Evolutionary conservation across 2,113 vertebrate species (phyloP).

Genomic region (Beaufortia kweichowensis): DNA sequence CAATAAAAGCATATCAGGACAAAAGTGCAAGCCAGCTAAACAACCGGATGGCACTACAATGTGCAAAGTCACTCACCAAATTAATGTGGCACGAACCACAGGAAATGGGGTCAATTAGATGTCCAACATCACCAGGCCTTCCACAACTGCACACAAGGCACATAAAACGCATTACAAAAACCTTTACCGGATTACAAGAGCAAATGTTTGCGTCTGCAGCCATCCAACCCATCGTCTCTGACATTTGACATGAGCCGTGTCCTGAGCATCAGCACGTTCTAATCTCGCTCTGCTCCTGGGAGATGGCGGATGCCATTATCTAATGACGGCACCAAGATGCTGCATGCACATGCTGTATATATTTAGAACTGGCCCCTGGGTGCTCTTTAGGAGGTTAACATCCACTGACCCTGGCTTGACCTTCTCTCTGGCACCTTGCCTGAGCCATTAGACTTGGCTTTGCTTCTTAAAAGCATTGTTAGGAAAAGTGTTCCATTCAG

Average conservation of each 20-base stretch:
- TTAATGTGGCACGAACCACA: slow-evolving; percentile 22
- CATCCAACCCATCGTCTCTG: slow-evolving; percentile 24
- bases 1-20: background rate
- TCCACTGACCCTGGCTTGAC: slow-evolving; percentile 47
- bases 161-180: slow-evolving; percentile 41
- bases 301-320: slow-evolving; percentile 11
- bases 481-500: slow-evolving; percentile 17
- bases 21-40: background rate
- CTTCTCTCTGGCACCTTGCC: slow-evolving; percentile 45
- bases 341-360: slow-evolving; percentile 21
- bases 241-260: slow-evolving; percentile 38
- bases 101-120: slow-evolving; percentile 36
- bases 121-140: slow-evolving; percentile 2
- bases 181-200: slow-evolving; percentile 43
- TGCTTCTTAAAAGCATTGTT: slow-evolving; percentile 53
- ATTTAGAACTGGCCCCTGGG: slow-evolving; percentile 35
- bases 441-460: slow-evolving; percentile 50
- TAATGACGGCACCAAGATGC: slow-evolving; percentile 37
- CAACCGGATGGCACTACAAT: background rate
- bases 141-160: background rate
- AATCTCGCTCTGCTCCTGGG: slow-evolving; percentile 19
- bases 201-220: slow-evolving; percentile 40
- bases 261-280: slow-evolving; percentile 21
- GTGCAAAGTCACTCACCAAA: background rate
- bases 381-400: slow-evolving; percentile 53